Conservation (phyloP, 2,113 vertebrate species). For the Neogale vison region DNA sequence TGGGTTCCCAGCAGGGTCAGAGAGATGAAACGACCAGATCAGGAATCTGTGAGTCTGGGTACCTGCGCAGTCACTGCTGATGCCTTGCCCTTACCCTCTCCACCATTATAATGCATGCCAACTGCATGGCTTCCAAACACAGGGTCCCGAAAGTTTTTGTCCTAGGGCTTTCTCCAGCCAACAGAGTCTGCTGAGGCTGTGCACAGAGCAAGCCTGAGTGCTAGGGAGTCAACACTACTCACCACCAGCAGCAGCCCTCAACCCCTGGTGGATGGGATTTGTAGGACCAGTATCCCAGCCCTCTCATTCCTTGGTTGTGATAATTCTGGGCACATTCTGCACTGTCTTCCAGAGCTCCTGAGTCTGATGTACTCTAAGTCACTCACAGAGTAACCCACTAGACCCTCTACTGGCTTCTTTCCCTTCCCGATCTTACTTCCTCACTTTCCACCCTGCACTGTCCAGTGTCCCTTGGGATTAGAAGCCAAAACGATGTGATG, state of each 20-base stretch:
- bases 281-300: background rate
- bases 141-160: background rate
- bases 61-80: background rate
- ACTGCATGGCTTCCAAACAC: background rate
- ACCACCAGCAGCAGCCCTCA: background rate
- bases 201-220: background rate
- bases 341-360: background rate
- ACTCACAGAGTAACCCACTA: background rate
- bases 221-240: background rate
- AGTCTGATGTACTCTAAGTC: background rate
- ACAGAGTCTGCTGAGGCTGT: background rate
- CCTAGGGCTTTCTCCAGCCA: background rate
- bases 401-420: background rate
- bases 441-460: background rate
- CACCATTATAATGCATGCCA: background rate
- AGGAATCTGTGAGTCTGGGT: background rate
- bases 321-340: background rate
- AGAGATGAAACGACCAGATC: background rate
- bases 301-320: background rate
- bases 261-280: background rate
- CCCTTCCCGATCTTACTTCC: background rate
- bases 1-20: background rate
- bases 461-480: background rate
- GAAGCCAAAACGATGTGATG: background rate
- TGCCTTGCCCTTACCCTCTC: background rate